Conservation (phyloP, 2,888 invertebrate genomes). For the Sarcophaga subvicina region DNA sequence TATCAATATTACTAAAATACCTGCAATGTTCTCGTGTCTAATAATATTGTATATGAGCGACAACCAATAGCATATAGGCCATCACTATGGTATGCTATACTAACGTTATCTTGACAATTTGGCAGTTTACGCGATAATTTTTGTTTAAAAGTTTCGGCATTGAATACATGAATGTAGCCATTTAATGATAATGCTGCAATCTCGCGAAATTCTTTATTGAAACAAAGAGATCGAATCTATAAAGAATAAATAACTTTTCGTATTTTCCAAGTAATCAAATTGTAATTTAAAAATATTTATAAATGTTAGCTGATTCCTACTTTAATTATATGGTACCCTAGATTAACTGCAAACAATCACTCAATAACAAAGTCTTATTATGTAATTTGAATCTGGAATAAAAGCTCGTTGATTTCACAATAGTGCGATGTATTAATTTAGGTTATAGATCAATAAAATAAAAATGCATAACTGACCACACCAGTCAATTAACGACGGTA, state of each 20-base stretch:
- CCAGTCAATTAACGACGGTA: no score
- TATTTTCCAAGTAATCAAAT: background rate
- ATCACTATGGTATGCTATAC: slow-evolving; percentile 92
- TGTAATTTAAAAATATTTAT: no score
- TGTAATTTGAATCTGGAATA: no score
- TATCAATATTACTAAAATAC: slow-evolving; percentile 76
- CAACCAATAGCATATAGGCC: slow-evolving; percentile 97
- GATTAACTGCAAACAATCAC: no score
- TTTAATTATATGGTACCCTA: no score
- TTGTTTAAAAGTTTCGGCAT: slow-evolving; percentile 93
- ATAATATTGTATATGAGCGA: slow-evolving; percentile 93
- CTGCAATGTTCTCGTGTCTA: slow-evolving; percentile 94
- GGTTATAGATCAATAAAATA: no score
- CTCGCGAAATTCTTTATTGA: slow-evolving; percentile 92
- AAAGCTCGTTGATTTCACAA: no score
- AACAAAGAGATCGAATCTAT: slow-evolving; percentile 92
- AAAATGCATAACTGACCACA: no score
- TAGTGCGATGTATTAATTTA: no score
- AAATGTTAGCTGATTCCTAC: no score
- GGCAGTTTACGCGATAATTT: slow-evolving; percentile 93
- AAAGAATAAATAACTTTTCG: slow-evolving; percentile 21
- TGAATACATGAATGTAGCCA: slow-evolving; percentile 97
- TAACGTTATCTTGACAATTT: slow-evolving; percentile 96
- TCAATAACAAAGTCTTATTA: no score
- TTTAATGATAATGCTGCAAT: slow-evolving; percentile 95